Conservation (phyloP, 2,888 invertebrate genomes). For the Theretra japonica region DNA sequence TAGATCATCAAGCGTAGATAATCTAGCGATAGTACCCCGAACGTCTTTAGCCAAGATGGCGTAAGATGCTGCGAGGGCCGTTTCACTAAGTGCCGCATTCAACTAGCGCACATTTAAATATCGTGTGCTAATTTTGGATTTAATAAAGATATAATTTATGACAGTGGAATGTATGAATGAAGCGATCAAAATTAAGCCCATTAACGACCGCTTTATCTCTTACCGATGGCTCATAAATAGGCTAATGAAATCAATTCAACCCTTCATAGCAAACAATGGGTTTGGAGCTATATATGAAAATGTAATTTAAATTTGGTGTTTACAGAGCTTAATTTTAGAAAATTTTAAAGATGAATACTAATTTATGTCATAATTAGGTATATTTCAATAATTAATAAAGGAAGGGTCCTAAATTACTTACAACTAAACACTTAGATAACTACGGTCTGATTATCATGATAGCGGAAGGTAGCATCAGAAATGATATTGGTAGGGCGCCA, state of each 20-base stretch:
- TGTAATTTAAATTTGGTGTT: no score
- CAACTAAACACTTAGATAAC: not conserved
- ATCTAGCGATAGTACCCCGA: slow-evolving; percentile 8
- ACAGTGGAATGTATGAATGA: not conserved
- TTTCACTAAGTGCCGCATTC: slow-evolving; percentile 21
- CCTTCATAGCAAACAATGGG: not conserved
- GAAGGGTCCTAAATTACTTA: not conserved
- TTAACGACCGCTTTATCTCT: not conserved
- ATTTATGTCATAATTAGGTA: no score
- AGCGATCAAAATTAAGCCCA: not conserved
- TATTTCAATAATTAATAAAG: no score
- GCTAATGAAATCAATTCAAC: not conserved
- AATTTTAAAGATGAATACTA: no score
- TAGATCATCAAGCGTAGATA: slow-evolving; percentile 6
- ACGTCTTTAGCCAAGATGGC: slow-evolving; percentile 31
- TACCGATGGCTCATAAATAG: not conserved
- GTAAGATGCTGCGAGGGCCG: slow-evolving; percentile 31
- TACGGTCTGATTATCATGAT: not conserved
- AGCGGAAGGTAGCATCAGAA: not conserved
- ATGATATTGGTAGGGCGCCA: not conserved
- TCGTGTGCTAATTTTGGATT: not conserved
- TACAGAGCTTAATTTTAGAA: no score
- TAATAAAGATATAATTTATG: not conserved
- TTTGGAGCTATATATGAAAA: not conserved
- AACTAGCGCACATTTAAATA: slow-evolving; percentile 18